Base-by-base conservation (phyloP, 1,140 invertebrate genomes). In the Zaprionus capensis region DNA sequence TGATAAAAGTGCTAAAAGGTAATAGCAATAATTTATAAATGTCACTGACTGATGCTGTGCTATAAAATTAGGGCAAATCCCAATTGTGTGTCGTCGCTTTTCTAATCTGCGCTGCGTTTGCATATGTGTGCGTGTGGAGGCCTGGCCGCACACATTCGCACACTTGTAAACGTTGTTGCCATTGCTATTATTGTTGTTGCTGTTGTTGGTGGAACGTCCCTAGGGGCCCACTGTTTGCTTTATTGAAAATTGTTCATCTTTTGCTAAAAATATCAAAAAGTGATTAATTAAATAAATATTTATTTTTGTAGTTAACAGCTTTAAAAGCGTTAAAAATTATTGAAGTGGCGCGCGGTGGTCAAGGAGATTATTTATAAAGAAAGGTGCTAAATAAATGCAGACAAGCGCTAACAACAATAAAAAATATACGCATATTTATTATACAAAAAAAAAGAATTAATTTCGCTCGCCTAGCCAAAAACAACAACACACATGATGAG, bases 21-120 rank as follows among this genome's bases (percentile, higher is more conserved):
- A 71, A 71, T 44, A n/a, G 28, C 38, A 34, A 36, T 77, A 24
- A 46, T 57, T 67, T 38, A 66, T 69, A 41, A 77, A 71, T 80
- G 55, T 66, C 34, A 71, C 53, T 68, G 17, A 36, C 17, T 26
- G 26, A 22, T 68, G 34, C 34, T 44, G 20, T 20, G 56, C 34
- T 11, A 7, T 20, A 36, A 56, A 86, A 87, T 78, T 78, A 70
- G 83, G 83, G 56, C 72, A 76, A 80, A 76, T 64, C 46, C 34
- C 55, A 70, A 70, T 38, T 65, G 68, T 68, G 49, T 34, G 31
- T 34, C 31, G 31, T 24, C 38, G 49, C 41, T 75, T 79, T 71
- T 83, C 66, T 55, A 76, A 67, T 78, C 17, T 58, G 26, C 55
- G 49, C 34, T n/a, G 53, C 31, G 22, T 34, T 24, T 51, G 63